Evolutionary conservation across 2,797 vertebrate genomes (phyloP).

Genomic region (Parauchenoglanis punctatus): DNA sequence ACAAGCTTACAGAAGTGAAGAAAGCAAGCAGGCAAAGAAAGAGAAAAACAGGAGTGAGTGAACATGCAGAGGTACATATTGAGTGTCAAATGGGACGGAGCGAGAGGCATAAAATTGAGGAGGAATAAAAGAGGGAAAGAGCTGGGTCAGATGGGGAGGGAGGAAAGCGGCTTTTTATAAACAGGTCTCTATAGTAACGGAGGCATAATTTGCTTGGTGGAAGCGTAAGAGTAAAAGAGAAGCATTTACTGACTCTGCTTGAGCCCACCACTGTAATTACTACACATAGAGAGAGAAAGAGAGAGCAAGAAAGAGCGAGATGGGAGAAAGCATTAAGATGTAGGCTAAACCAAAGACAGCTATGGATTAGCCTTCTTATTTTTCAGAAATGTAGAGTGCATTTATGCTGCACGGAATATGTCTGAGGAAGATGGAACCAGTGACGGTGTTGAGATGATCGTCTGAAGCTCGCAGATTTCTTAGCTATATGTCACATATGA

Average conservation of each 20-base stretch:
- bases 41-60: constrained; percentile 47
- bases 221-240: constrained; percentile 75
- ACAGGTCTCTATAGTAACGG: constrained; percentile 81
- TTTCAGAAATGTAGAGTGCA: background rate
- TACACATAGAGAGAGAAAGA: constrained; percentile 65
- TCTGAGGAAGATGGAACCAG: background rate
- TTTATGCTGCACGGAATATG: background rate
- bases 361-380: background rate
- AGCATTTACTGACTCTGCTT: constrained; percentile 82
- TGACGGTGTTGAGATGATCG: background rate
- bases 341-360: constrained; percentile 19
- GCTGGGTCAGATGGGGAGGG: constrained; percentile 51
- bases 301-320: constrained; percentile 44
- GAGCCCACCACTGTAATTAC: constrained; percentile 83
- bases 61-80: constrained; percentile 47
- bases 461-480: background rate
- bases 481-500: background rate
- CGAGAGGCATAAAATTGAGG: constrained; percentile 55
- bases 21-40: background rate
- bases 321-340: constrained; percentile 21
- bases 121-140: constrained; percentile 55
- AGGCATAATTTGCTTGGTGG: constrained; percentile 79
- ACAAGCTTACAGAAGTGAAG: background rate
- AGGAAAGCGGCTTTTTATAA: constrained; percentile 72
- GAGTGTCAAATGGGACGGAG: constrained; percentile 57